A percentile compares a stretch with the other conserved stretches of the same genome.
These are phyloP conservation scores for Phataginus tetradactyla DNA, from an alignment of 2,797 vertebrate genomes.

Conservation along the genomic window DNA sequence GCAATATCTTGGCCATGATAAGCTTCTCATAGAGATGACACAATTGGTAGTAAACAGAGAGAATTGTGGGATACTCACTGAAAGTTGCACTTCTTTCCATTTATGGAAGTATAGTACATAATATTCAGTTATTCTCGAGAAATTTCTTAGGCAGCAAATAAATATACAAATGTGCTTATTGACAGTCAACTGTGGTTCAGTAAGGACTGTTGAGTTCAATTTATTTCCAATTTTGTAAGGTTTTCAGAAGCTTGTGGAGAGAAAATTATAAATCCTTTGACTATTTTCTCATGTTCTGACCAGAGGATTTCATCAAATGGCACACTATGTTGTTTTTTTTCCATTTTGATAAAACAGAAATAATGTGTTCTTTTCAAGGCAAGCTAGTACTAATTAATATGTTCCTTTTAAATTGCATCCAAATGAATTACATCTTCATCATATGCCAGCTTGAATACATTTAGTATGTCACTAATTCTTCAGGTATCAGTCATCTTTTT, in stretches of 20 bases:
- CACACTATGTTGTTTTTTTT: not conserved
- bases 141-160: not conserved
- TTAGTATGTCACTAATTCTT: constrained; percentile 73
- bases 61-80: not conserved
- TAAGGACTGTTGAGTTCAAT: not conserved
- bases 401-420: constrained; percentile 57
- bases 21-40: not conserved
- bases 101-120: not conserved
- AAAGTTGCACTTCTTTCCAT: not conserved
- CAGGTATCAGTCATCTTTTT: constrained; percentile 63
- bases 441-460: constrained; percentile 52
- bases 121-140: constrained; percentile 22
- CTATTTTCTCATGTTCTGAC: not conserved
- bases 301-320: not conserved
- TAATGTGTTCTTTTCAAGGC: constrained; percentile 61
- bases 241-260: constrained; percentile 8
- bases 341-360: constrained; percentile 57
- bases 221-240: not conserved
- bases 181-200: not conserved
- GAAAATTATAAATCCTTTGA: not conserved
- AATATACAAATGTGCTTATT: constrained; percentile 4
- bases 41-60: not conserved
- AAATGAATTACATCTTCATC: constrained; percentile 72
- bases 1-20: not conserved
- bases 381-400: constrained; percentile 60